Conservation (phyloP, 1,140 invertebrate species). For the Pogonognathellus flavescens region DNA sequence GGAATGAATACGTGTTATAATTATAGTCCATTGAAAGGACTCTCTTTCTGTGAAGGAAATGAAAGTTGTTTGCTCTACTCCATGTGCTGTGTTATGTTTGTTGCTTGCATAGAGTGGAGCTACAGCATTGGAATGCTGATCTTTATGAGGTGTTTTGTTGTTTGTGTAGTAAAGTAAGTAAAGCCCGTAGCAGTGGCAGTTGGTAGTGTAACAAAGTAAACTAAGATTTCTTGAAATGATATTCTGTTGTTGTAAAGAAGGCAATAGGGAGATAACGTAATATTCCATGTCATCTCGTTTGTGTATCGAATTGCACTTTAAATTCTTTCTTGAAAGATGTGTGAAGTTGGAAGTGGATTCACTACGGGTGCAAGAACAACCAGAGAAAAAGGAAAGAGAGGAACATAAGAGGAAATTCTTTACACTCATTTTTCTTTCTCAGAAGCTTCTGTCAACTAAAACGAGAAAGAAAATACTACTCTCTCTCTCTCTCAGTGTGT, state of each 20-base stretch:
- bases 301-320: constrained; percentile 55
- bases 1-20: constrained; percentile 35
- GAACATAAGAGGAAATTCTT: constrained; percentile 48
- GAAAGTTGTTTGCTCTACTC: background rate
- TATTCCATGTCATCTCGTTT: constrained; percentile 56
- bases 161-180: constrained; percentile 8
- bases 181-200: background rate
- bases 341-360: constrained; percentile 37
- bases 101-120: too few relatives aligned
- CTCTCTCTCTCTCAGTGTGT: background rate
- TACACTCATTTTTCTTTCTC: constrained; percentile 52
- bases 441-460: constrained; percentile 30
- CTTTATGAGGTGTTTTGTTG: constrained; percentile 46
- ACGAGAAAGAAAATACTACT: constrained; percentile 14
- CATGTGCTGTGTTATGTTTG: background rate
- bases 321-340: constrained; percentile 52
- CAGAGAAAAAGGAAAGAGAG: constrained; percentile 9
- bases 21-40: constrained; percentile 32
- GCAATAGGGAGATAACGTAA: constrained; percentile 38
- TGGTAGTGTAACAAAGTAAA: constrained; percentile 34
- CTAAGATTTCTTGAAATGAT: constrained; percentile 15
- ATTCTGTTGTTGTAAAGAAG: constrained; percentile 33
- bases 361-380: too few relatives aligned
- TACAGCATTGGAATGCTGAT: constrained; percentile 20
- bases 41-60: background rate